Base-by-base conservation (phyloP, 2,113 vertebrate species). In the Meleagris gallopavo region DNA sequence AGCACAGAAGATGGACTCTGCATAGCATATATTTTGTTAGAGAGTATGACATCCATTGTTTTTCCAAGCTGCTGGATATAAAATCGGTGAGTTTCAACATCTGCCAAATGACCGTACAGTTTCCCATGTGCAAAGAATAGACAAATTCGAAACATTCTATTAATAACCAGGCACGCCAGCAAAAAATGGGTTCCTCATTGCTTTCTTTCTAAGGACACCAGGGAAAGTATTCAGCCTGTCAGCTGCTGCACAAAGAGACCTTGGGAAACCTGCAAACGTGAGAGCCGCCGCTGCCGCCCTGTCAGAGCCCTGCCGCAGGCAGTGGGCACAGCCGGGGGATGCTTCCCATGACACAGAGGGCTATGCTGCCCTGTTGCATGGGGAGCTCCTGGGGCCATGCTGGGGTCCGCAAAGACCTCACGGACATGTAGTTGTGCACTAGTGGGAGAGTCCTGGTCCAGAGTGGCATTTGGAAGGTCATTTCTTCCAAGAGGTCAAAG, bases 61-160 rank as follows among this genome's bases (percentile, higher is more conserved):
- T 95, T 96, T 94, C 90, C 40, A 91, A 96, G 86, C 73, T 76
- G 67, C 92, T 93, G 57, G 89, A 78, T 92, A 91, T 93, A 95
- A 94, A 96, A 92, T 83, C 70, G 5, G 60, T 90, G 95, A 94
- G 69, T 93, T 97, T 97, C 87, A 95, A 89, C 93, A 96, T 94
- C 78, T 96, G 84, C 87, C 90, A 95, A 95, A 93, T 96, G 94
- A 93, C 95, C 65, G 50, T 86, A 88, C 67, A 75, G 77, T 95
- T 98, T 96, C 93, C 92, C 91, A 91, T 94, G 89, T 92, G 78
- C 71, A 94, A 96, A 96, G 96, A 93, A 87, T 58, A 86, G 95
- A 95, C 90, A 96, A 91, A 93, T 89, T 80, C 77, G 69, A 95
- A 96, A 89, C 87, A 93, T 96, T 96, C 88, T 96, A 19, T 93